Evolutionary conservation across 1,140 invertebrate species (phyloP), one percentile per base, ranked within the genome.

Genomic region (Drosophila paulistorum): DNA sequence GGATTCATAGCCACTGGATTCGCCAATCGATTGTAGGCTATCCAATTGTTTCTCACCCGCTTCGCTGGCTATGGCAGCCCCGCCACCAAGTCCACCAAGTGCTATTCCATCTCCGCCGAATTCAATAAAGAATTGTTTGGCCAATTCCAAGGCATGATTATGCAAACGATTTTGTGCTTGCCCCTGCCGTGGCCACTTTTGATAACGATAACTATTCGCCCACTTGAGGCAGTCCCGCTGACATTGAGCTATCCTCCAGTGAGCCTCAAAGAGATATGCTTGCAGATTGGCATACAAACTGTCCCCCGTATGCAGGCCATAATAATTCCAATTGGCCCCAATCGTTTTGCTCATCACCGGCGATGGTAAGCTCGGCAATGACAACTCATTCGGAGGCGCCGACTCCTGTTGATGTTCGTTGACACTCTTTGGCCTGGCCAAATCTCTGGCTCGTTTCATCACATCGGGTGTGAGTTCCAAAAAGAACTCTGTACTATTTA

Each of bases 1-100:
- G 82, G 96, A 97, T 81, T 97, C 96, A 79, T 97, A 97, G 33
- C 96, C 96, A 90, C 96, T 97, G 74, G 96, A 97, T 71, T 97
- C 96, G 3, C 96, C 96, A 14, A 96, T 93, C 0, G 96, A 97
- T 51, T 95, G 94, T 55, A 96, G 92, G 92, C 94, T 96, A 78
- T 94, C 94, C 13, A 92, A 85, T 74, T 93, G 93, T 39, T 91
- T 92, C 45, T 92, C 90, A 11, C 79, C 68, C 14, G 67, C 64
- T 48, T 80, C 73, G 37, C 61, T 79, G 30, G 55, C 14, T 7
- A 45, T 17, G 5, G 45, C 70, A 10, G 63, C 64, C 13, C 76
- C 73, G 33, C 65, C 77, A 26, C 55, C 9, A 0, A 65, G 13
- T 7, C 65, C 77, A 26, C 55, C 9, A 0, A 65, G 13, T 7